A percentile compares a stretch with the other conserved stretches of the same genome.
These are phyloP conservation scores for Epizoanthus scotinus DNA, from an alignment of 92 coral and sea anemone species.

Conservation along the genomic window DNA sequence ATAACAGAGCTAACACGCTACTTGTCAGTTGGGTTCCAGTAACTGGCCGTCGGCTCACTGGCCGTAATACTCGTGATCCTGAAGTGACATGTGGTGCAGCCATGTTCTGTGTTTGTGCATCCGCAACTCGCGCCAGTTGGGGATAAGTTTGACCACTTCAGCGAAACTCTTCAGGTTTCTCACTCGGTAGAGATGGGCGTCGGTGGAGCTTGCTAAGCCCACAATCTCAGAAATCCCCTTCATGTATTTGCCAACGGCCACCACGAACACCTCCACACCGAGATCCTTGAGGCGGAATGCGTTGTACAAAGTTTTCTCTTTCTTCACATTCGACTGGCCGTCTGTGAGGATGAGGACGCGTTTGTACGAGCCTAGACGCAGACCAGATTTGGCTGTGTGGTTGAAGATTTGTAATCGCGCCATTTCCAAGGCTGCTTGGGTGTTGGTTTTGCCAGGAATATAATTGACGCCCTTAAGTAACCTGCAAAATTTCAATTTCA, in stretches of 20 bases:
- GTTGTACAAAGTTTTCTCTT: constrained; percentile 62
- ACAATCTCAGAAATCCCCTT: constrained; percentile 84
- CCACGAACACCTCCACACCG: constrained; percentile 77
- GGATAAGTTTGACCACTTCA: constrained; percentile 72
- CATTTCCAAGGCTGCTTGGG: constrained; percentile 67
- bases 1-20: too few relatives aligned
- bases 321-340: constrained; percentile 79
- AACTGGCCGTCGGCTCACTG: background rate
- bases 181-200: constrained; percentile 78
- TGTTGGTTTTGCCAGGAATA: constrained; percentile 71
- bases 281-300: constrained; percentile 69
- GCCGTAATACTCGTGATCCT: constrained; percentile 6
- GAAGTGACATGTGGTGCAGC: constrained; percentile 61
- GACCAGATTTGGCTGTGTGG: constrained; percentile 35
- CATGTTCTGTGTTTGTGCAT: constrained; percentile 47
- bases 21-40: too few relatives aligned
- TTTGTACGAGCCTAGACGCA: constrained; percentile 62
- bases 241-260: constrained; percentile 79
- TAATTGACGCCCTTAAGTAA: constrained; percentile 50
- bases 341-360: constrained; percentile 77
- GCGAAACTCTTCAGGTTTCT: constrained; percentile 42
- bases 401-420: constrained; percentile 44
- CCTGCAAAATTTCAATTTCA: background rate
- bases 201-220: constrained; percentile 81
- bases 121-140: constrained; percentile 66